Percentiles rank a stretch among this genome's conserved stretches.
phyloP scores from a whole-genome alignment of 1,140 invertebrate species.

The Leptinotarsa lineolata region DNA sequence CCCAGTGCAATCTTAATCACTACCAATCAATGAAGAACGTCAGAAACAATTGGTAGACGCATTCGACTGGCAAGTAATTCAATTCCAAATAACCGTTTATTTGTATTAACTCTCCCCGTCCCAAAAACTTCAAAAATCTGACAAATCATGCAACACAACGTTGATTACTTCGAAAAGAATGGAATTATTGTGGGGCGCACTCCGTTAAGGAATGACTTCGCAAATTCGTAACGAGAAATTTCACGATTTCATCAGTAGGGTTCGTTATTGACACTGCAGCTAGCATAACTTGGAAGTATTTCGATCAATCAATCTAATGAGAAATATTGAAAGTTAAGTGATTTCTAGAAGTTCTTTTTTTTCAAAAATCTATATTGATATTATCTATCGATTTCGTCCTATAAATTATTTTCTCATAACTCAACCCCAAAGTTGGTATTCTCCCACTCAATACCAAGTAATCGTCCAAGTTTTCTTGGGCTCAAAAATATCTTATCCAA shows the following conservation, averaged over 20 bases:
- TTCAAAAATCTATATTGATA: no score
- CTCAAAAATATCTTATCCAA: no score
- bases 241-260: not conserved
- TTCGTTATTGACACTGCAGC: not conserved
- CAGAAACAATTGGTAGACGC: constrained; percentile 9
- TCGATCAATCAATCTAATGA: no score
- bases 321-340: no score
- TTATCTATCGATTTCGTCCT: no score
- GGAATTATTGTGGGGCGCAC: constrained; percentile 11
- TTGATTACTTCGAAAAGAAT: constrained; percentile 25
- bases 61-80: constrained; percentile 16
- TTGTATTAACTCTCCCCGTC: constrained; percentile 11
- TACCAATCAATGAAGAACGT: constrained; percentile 4
- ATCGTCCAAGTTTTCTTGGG: no score
- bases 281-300: no score
- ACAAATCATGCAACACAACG: constrained; percentile 26
- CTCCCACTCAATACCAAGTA: no score
- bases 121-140: constrained; percentile 1
- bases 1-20: no score
- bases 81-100: constrained; percentile 13
- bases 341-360: no score
- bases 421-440: no score
- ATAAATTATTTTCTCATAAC: no score
- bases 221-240: constrained; percentile 11
- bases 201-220: constrained; percentile 25